Percentiles rank a stretch among this genome's conserved stretches.
Conservation (phyloP, 2,888 invertebrate genomes). For the Phlogophora meticulosa region DNA sequence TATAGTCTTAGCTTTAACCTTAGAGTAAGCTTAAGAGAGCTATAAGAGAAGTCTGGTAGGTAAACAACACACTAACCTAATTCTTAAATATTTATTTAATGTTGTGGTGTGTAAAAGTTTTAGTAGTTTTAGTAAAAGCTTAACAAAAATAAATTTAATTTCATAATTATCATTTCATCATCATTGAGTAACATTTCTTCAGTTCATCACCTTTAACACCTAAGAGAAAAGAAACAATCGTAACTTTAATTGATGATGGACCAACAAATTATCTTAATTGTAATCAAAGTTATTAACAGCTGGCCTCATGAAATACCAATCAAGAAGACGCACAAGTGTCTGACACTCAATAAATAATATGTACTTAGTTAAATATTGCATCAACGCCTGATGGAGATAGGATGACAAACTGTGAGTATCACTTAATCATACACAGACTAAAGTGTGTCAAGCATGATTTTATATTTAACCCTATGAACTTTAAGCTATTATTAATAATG, state of each 20-base stretch:
- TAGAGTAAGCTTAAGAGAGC: too few relatives aligned
- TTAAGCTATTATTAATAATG: not conserved
- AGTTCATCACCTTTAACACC: not conserved
- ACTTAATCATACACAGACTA: slow-evolving; percentile 21
- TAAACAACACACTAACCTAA: too few relatives aligned
- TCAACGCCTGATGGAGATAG: slow-evolving; percentile 1
- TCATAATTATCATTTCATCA: too few relatives aligned
- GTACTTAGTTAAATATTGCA: slow-evolving; percentile 34
- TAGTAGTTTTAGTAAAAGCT: too few relatives aligned
- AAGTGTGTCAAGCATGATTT: slow-evolving; percentile 40
- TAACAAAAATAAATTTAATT: too few relatives aligned
- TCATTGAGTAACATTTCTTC: slow-evolving; percentile 12
- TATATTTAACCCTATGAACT: slow-evolving; percentile 28
- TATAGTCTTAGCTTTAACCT: too few relatives aligned
- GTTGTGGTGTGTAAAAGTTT: too few relatives aligned
- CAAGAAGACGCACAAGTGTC: slow-evolving; percentile 14
- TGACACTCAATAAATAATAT: slow-evolving; percentile 32
- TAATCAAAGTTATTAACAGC: slow-evolving; percentile 19
- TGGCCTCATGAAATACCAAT: slow-evolving; percentile 38
- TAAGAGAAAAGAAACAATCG: slow-evolving; percentile 17
- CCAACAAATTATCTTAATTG: slow-evolving; percentile 30
- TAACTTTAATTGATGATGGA: slow-evolving; percentile 24
- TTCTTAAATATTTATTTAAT: too few relatives aligned
- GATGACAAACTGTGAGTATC: slow-evolving; percentile 17
- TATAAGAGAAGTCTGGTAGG: too few relatives aligned